These are phyloP conservation scores for Istiophorus platypterus DNA, from an alignment of 2,113 vertebrate species.

Conservation along the genomic window DNA sequence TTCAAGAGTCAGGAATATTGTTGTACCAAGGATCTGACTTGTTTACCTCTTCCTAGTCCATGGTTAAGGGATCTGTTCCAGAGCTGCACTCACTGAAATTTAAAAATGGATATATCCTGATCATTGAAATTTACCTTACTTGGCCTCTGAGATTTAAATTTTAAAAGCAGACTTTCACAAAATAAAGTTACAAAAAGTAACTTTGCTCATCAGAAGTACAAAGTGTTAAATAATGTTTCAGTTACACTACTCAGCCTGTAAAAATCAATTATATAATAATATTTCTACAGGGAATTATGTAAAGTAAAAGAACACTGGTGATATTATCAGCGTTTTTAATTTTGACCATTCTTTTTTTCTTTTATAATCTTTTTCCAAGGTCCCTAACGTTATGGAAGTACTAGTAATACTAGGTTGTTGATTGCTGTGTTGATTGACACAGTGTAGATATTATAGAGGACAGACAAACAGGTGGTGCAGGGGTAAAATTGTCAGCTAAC, in stretches of 20 bases:
- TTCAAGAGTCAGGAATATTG: slow-evolving; percentile 17
- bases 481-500: neutral
- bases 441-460: neutral
- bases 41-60: neutral
- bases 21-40: neutral
- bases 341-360: too few species aligned
- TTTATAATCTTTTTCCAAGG: too few species aligned
- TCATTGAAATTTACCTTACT: slow-evolving; percentile 2
- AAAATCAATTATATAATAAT: too few species aligned
- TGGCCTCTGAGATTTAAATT: neutral
- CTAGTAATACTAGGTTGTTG: too few species aligned
- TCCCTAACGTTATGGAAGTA: too few species aligned
- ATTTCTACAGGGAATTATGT: too few species aligned
- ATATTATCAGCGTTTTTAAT: too few species aligned
- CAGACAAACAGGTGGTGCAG: neutral
- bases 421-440: too few species aligned
- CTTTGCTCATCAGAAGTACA: neutral
- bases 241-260: too few species aligned
- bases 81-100: neutral
- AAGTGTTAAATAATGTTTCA: neutral
- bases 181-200: neutral
- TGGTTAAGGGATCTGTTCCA: neutral
- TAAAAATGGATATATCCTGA: neutral
- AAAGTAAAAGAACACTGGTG: too few species aligned
- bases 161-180: neutral